phyloP scores from a whole-genome alignment of 2,888 invertebrate species.

The Megamerina dolium region DNA sequence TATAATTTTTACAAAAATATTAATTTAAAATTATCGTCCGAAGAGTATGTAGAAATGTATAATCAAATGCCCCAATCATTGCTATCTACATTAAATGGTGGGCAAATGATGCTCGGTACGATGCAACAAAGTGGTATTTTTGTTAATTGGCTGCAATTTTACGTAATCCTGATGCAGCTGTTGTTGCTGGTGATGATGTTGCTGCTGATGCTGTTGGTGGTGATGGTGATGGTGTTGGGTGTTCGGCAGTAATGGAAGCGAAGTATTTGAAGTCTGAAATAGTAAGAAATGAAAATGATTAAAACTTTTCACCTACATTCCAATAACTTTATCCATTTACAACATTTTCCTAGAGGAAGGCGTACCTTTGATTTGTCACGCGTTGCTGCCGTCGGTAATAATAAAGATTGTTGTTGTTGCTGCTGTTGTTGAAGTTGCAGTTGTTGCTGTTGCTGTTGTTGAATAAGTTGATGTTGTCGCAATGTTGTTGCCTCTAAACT shows the following conservation, averaged over 20 bases:
- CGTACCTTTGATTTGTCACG: slow-evolving; percentile 60
- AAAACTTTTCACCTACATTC: too few species aligned
- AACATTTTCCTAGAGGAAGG: too few species aligned
- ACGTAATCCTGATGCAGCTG: slow-evolving; percentile 38
- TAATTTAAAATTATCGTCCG: too few species aligned
- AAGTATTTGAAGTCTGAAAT: slow-evolving; percentile 48
- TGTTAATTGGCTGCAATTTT: slow-evolving; percentile 44
- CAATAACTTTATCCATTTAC: too few species aligned
- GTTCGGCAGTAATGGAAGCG: slow-evolving; percentile 47
- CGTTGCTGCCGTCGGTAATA: slow-evolving; percentile 22
- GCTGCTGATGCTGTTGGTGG: slow-evolving; percentile 43
- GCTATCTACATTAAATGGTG: slow-evolving; percentile 47
- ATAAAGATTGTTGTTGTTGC: slow-evolving; percentile 9
- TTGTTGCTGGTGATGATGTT: slow-evolving; percentile 40
- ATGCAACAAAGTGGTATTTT: slow-evolving; percentile 36
- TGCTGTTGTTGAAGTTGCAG: slow-evolving; percentile 11
- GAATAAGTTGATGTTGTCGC: slow-evolving; percentile 36
- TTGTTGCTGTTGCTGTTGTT: slow-evolving; percentile 28
- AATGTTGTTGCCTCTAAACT: slow-evolving; percentile 40
- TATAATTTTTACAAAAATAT: too few species aligned
- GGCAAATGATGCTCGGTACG: slow-evolving; percentile 49
- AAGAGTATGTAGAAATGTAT: too few species aligned
- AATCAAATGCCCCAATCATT: too few species aligned
- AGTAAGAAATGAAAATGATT: not conserved
- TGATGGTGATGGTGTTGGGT: slow-evolving; percentile 40